Evolutionary conservation across 2,797 vertebrate species (phyloP).

Genomic region (Karalla daura): DNA sequence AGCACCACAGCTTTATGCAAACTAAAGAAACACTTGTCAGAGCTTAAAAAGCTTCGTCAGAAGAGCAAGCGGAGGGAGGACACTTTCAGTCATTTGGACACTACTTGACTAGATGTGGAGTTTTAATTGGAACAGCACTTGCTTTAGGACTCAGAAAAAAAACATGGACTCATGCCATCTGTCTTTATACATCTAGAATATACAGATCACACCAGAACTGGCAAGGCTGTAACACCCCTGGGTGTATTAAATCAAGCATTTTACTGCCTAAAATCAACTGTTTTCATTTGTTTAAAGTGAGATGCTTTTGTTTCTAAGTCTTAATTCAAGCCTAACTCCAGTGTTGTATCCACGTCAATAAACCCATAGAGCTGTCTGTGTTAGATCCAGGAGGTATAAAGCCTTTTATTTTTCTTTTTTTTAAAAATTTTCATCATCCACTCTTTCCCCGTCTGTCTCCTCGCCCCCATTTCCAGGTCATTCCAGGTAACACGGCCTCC

Average conservation of each 20-base stretch:
- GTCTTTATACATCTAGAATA: not conserved
- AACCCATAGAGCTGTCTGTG: not conserved
- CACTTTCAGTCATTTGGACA: not conserved
- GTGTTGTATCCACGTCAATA: not conserved
- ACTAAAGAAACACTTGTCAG: not conserved
- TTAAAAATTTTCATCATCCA: not conserved
- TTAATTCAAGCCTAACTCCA: not conserved
- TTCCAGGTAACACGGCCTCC: not conserved
- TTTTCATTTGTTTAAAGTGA: not conserved
- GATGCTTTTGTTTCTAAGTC: not conserved
- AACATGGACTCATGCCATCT: not conserved
- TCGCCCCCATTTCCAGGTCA: not conserved
- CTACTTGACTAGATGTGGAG: not conserved
- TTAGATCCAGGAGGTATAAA: not conserved
- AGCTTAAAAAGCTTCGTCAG: not conserved
- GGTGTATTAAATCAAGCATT: not conserved
- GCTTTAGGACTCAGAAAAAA: not conserved
- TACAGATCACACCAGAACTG: not conserved
- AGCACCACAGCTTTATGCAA: not conserved
- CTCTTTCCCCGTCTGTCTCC: not conserved
- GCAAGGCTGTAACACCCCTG: not conserved
- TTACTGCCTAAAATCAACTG: not conserved
- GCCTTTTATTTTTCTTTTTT: accelerated
- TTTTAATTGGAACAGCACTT: not conserved
- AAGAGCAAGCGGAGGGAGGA: not conserved